These are phyloP conservation scores for Notodonta dromedarius DNA, from an alignment of 2,888 invertebrate species.

Conservation along the genomic window DNA sequence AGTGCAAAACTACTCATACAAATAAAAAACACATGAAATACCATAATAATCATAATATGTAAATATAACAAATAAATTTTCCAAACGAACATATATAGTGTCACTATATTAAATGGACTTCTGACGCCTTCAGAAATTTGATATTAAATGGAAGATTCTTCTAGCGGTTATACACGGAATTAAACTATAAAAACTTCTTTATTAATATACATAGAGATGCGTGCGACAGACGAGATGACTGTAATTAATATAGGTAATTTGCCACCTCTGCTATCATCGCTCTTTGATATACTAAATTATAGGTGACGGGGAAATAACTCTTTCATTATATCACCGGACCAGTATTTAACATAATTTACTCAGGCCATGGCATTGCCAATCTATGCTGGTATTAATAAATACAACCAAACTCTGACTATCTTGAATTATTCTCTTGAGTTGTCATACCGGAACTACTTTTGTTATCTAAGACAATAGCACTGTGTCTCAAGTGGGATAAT, in stretches of 20 bases:
- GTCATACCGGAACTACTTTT: too few species aligned
- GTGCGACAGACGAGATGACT: conserved; percentile 9
- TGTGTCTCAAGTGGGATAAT: too few species aligned
- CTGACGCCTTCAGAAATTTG: conserved; percentile 59
- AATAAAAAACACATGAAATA: background rate
- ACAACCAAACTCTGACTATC: too few species aligned
- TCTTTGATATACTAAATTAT: conserved; percentile 2
- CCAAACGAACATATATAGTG: conserved; percentile 50
- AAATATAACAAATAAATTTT: conserved; percentile 51
- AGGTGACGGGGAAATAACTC: background rate
- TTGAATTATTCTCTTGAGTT: too few species aligned
- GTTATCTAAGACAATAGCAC: too few species aligned
- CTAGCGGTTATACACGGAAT: conserved; percentile 17
- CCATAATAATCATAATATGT: conserved; percentile 33
- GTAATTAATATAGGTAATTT: conserved; percentile 10
- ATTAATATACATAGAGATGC: conserved; percentile 14
- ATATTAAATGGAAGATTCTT: conserved; percentile 41
- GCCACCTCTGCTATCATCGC: background rate
- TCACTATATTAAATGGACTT: conserved; percentile 44
- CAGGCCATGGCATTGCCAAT: background rate
- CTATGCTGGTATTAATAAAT: background rate
- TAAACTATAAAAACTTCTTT: conserved; percentile 21
- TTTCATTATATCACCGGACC: background rate
- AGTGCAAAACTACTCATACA: background rate
- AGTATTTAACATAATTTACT: conserved; percentile 2